Evolutionary conservation across 1,140 invertebrate genomes (phyloP), one percentile per base, ranked within the genome.

Genomic region (Drosophila bipectinata): DNA sequence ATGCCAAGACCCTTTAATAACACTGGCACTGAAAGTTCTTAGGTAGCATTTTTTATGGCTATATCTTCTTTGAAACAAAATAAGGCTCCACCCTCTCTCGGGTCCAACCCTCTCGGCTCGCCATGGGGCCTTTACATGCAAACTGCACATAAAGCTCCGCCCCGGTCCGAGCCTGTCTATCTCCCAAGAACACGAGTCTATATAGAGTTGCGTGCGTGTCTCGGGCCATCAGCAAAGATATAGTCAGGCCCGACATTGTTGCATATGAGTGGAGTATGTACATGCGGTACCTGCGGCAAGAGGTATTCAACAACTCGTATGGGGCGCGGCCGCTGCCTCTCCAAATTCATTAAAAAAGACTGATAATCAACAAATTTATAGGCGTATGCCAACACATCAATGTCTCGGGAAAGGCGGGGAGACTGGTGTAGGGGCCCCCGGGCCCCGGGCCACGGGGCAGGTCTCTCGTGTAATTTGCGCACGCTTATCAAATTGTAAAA

Each of bases 401-500:
- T 66, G 78, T 78, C 73, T 73, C 10, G 12, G 10, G 34, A 3
- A 37, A 37, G 8, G 60, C 54, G 52, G 72, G 8, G 32, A 9
- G 32, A 32, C 8, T 32, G 56, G 7, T 18, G 18, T 21, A 3
- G 44, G 9, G 44, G 8, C 21, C 12, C 4, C 39, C 34, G 18
- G 47, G 39, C n/a, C 10, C 12, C n/a, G 12, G n/a, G 47, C 12
- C 48, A 44, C 59, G 61, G 49, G 77, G 69, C 82, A 84, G 80
- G 81, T 62, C 77, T 85, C 47, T 88, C 69, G 48, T 87, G 82
- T 85, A 87, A 85, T 85, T 85, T 87, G 82, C 82, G 71, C 74
- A 81, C 64, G 83, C 82, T 85, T 85, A 85, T 85, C 82, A 85
- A 82, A 85, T 72, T 88, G 82, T 82, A 82, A 85, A 85, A 85